phyloP scores from a whole-genome alignment of 2,888 invertebrate genomes.

The Sisyra terminalis region DNA sequence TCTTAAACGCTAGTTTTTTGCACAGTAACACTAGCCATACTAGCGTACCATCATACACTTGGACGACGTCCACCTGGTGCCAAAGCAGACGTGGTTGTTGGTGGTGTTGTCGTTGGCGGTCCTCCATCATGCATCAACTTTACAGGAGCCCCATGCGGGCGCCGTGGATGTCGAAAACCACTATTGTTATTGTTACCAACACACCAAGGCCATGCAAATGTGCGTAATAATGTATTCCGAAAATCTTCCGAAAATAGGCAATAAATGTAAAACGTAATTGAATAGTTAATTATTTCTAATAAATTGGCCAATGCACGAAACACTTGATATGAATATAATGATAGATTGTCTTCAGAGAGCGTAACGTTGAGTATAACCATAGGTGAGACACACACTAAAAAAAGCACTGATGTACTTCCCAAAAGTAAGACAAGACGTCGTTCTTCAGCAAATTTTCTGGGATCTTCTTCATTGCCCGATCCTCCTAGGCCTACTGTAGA shows the following conservation, averaged over 20 bases:
- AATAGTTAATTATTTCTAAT: conserved; percentile 58
- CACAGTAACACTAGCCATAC: not conserved
- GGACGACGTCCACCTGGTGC: conserved; percentile 2
- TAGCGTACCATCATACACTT: conserved; percentile 7
- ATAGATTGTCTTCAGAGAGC: conserved; percentile 41
- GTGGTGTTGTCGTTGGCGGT: conserved; percentile 7
- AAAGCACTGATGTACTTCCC: conserved; percentile 48
- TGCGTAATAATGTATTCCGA: conserved; percentile 46
- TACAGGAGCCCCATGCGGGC: not conserved
- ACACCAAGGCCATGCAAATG: conserved; percentile 40
- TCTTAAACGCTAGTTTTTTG: conserved; percentile 3
- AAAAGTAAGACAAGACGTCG: conserved; percentile 43
- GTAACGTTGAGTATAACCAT: conserved; percentile 56
- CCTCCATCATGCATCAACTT: conserved; percentile 2
- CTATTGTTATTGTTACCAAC: conserved; percentile 18
- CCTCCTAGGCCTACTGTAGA: conserved; percentile 19
- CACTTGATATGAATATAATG: conserved; percentile 46
- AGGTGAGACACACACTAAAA: conserved; percentile 51
- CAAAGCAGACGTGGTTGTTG: conserved; percentile 4
- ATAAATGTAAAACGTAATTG: conserved; percentile 64
- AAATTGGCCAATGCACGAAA: conserved; percentile 56
- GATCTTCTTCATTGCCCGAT: conserved; percentile 36
- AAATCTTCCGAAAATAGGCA: conserved; percentile 64
- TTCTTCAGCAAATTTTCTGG: conserved; percentile 49
- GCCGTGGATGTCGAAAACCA: conserved; percentile 12